Conservation (phyloP, 2,113 vertebrate genomes). For the Origma solitaria region DNA sequence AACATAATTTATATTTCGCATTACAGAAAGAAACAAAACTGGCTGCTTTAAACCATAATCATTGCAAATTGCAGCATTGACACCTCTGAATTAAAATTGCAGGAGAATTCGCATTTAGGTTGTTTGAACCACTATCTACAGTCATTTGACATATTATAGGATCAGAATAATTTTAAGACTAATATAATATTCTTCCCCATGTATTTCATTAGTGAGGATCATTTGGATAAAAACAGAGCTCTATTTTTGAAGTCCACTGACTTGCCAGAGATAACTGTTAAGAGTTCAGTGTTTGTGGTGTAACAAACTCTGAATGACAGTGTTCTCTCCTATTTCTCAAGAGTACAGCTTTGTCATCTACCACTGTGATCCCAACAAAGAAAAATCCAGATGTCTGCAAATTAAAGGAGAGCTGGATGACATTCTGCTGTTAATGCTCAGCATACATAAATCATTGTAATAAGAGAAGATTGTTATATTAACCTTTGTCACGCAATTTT, state of each 20-base stretch:
- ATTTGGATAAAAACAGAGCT: constrained; percentile 62
- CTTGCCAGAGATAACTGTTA: constrained; percentile 40
- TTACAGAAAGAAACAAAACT: constrained; percentile 44
- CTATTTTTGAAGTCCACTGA: constrained; percentile 63
- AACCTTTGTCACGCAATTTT: constrained; percentile 70
- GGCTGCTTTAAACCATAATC: constrained; percentile 44
- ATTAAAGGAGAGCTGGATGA: constrained; percentile 72
- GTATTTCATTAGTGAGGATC: constrained; percentile 60
- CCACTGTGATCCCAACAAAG: constrained; percentile 68
- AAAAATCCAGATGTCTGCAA: constrained; percentile 69
- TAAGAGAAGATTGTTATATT: constrained; percentile 75
- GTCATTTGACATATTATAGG: constrained; percentile 22
- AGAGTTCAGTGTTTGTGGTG: constrained; percentile 14
- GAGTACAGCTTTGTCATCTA: constrained; percentile 68
- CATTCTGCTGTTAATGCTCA: constrained; percentile 74
- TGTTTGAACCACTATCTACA: constrained; percentile 18
- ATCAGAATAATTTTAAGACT: constrained; percentile 40
- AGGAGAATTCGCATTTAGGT: constrained; percentile 16
- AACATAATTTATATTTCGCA: constrained; percentile 43
- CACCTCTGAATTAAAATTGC: constrained; percentile 49
- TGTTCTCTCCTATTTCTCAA: constrained; percentile 51
- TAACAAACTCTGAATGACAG: constrained; percentile 63
- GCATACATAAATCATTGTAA: constrained; percentile 82
- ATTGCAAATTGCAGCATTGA: constrained; percentile 39
- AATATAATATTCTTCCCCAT: constrained; percentile 54